These are phyloP conservation scores for Eira barbara DNA, from an alignment of 2,113 vertebrate species.

Conservation along the genomic window DNA sequence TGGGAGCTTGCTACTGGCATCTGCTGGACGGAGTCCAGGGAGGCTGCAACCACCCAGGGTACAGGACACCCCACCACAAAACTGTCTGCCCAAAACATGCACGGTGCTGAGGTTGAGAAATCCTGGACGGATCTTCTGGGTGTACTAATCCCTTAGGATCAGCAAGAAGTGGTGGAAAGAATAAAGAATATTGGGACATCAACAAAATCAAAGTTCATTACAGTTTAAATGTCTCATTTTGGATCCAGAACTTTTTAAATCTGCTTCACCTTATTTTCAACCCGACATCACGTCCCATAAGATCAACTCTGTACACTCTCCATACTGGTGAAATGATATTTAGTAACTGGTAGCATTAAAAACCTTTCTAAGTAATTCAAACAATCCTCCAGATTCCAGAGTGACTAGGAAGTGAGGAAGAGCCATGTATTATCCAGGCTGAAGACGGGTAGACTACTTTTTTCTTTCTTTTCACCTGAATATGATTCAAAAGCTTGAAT, in stretches of 20 bases:
- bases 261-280: conserved; percentile 60
- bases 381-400: conserved; percentile 33
- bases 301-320: background rate
- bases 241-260: background rate
- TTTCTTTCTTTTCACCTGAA: background rate
- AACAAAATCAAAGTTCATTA: background rate
- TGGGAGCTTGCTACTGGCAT: background rate
- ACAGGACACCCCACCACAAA: background rate
- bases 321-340: conserved; percentile 33
- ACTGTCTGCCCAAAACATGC: background rate
- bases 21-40: background rate
- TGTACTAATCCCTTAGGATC: background rate
- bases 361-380: conserved; percentile 72
- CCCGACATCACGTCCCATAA: background rate
- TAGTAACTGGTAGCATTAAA: conserved; percentile 37
- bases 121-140: background rate
- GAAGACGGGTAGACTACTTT: background rate
- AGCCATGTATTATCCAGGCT: conserved; percentile 23
- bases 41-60: background rate
- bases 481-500: background rate
- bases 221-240: conserved; percentile 15
- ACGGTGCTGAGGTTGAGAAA: background rate
- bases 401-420: conserved; percentile 53
- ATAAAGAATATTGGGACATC: background rate
- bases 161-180: background rate